phyloP scores from a whole-genome alignment of 2,888 invertebrate species.

The Vannuccia rotundouncinata region DNA sequence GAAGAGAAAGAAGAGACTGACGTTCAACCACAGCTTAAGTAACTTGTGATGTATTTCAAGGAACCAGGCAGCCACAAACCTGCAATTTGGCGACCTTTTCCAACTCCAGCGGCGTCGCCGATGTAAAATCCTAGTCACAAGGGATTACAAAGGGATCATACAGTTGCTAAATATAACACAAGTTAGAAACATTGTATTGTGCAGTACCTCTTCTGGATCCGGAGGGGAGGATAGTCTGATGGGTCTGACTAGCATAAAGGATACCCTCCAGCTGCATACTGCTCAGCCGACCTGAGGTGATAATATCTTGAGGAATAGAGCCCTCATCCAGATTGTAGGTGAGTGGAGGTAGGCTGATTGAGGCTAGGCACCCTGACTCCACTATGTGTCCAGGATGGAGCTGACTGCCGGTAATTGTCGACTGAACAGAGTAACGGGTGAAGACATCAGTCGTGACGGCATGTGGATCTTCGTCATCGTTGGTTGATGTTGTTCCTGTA shows the following conservation, averaged over 20 bases:
- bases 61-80: slow-evolving; percentile 62
- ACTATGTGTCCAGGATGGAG: slow-evolving; percentile 54
- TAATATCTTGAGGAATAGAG: slow-evolving; percentile 45
- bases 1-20: slow-evolving; percentile 38
- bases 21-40: not conserved
- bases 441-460: slow-evolving; percentile 1
- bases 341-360: slow-evolving; percentile 46
- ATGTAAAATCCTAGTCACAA: slow-evolving; percentile 49
- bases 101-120: slow-evolving; percentile 55
- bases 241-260: slow-evolving; percentile 52
- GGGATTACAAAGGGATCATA: not conserved
- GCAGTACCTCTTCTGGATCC: slow-evolving; percentile 47
- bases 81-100: slow-evolving; percentile 75
- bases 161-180: no score
- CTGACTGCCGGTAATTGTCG: slow-evolving; percentile 45
- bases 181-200: no score
- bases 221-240: slow-evolving; percentile 49
- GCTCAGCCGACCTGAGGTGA: slow-evolving; percentile 47
- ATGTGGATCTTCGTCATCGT: slow-evolving; percentile 3
- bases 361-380: slow-evolving; percentile 51
- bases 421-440: not conserved
- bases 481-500: no score
- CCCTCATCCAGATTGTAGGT: slow-evolving; percentile 45
- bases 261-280: slow-evolving; percentile 53
- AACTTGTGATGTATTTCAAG: slow-evolving; percentile 56